Base-by-base conservation (phyloP, 2,888 invertebrate species). In the Himalopsyche tibetana region DNA sequence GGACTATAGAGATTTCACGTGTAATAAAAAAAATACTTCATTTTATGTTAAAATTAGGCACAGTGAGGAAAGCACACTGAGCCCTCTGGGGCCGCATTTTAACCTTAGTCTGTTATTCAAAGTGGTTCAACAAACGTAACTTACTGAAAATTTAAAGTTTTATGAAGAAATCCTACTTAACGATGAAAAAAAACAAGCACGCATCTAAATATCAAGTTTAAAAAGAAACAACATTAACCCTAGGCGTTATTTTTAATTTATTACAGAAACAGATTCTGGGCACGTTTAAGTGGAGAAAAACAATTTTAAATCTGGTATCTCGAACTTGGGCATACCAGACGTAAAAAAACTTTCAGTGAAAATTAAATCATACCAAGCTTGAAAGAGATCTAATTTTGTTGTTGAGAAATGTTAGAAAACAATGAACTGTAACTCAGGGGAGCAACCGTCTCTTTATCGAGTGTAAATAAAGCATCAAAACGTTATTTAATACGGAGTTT, bases 261-360 rank as follows among this genome's bases (percentile, higher is more conserved):
- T 74, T 36, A 36, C 19, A 28, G 5, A 2, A 63, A 36, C 15
- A 74, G 19, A 74, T 74, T 74, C 74, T 5, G 15, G 15, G 74
- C 74, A 74, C 74, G 74, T 74, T 74, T 74, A 1, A 74, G 36
- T 36, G 36, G 15, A 36, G 38, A 74, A 74, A 74, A 74, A 74
- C 74, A 74, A 74, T 74, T 74, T 74, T n/a, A 74, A 74, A 74
- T 74, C 9, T 74, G 38, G 36, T 74, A 74, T 74, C 12, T 74
- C 38, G 74, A 74, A 74, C 74, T 15, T 36, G 8, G 15, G 28
- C 19, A 36, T 36, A 15, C 28, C 74, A 74, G 36, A 74, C 63
- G 63, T 63, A 6, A 74, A 74, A 74, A 74, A 74, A 74, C 74
- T 74, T 74, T 12, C 2, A 19, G 36, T 12, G 19, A 74, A 74